These are phyloP conservation scores for Oreohelix idahoensis DNA, from an alignment of 1,140 invertebrate species.

Conservation along the genomic window DNA sequence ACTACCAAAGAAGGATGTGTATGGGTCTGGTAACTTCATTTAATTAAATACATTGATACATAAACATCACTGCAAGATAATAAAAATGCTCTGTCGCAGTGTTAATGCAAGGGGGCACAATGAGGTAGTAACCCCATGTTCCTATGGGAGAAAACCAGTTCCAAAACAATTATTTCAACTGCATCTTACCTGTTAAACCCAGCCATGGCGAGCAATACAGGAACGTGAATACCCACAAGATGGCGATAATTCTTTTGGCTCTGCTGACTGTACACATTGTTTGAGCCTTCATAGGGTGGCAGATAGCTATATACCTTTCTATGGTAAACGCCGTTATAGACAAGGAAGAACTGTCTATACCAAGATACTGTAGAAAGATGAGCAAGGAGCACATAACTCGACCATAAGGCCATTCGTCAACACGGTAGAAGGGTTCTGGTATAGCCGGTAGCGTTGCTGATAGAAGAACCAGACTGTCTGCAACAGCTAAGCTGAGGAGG, in stretches of 20 bases:
- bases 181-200: slow-evolving; percentile 62
- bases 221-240: slow-evolving; percentile 77
- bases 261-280: slow-evolving; percentile 79
- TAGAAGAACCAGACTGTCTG: slow-evolving; percentile 88
- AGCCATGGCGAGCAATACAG: slow-evolving; percentile 70
- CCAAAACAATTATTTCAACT: too few species aligned
- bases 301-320: slow-evolving; percentile 95
- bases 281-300: slow-evolving; percentile 90
- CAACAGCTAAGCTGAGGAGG: slow-evolving; percentile 91
- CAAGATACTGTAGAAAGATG: slow-evolving; percentile 80
- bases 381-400: slow-evolving; percentile 77
- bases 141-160: too few species aligned
- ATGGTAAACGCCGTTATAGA: slow-evolving; percentile 95
- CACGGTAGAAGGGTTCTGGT: slow-evolving; percentile 78
- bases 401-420: slow-evolving; percentile 78
- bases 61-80: too few species aligned
- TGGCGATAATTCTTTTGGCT: slow-evolving; percentile 77
- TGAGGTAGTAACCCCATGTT: too few species aligned
- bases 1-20: too few species aligned
- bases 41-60: too few species aligned
- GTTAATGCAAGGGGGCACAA: too few species aligned
- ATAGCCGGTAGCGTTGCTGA: slow-evolving; percentile 77
- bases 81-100: too few species aligned
- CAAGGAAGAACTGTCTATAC: slow-evolving; percentile 89
- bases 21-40: too few species aligned